Conservation (phyloP, 1,140 invertebrate species). For the Ceratina calcarata region DNA sequence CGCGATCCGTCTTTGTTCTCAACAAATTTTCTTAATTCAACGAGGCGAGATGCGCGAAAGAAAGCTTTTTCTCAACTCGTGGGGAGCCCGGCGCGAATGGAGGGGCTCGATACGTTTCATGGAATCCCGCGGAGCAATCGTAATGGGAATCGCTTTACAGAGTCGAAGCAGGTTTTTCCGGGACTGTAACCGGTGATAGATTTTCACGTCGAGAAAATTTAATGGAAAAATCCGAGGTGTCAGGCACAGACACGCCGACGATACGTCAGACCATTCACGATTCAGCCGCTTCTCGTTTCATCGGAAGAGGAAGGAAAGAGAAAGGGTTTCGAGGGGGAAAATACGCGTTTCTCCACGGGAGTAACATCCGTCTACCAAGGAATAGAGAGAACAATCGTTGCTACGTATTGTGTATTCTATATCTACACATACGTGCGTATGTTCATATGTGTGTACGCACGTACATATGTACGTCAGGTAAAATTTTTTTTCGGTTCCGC, state of each 20-base stretch:
- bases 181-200: conserved; percentile 78
- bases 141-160: conserved; percentile 75
- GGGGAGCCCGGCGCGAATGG: conserved; percentile 4
- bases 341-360: conserved; percentile 33
- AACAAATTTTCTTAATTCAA: conserved; percentile 34
- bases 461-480: conserved; percentile 16
- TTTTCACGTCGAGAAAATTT: conserved; percentile 78
- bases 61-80: background rate
- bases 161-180: conserved; percentile 67
- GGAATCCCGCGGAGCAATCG: conserved; percentile 68
- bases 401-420: conserved; percentile 21
- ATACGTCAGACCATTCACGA: conserved; percentile 78
- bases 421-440: too few species aligned
- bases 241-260: conserved; percentile 76
- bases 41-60: background rate
- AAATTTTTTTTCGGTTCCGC: conserved; percentile 21
- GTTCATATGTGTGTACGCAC: too few species aligned
- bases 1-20: background rate
- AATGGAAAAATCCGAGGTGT: conserved; percentile 80
- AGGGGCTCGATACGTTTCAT: conserved; percentile 65
- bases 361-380: conserved; percentile 56
- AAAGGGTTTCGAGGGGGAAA: conserved; percentile 25
- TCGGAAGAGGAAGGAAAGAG: conserved; percentile 19
- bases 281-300: conserved; percentile 62
- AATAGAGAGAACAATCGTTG: conserved; percentile 53